A percentile compares a stretch with the other conserved stretches of the same genome.
These are phyloP conservation scores for Chrysaora quinquecirrha DNA, from an alignment of 30 jellyfish, hydroid and myxozoan species.

Conservation along the genomic window DNA sequence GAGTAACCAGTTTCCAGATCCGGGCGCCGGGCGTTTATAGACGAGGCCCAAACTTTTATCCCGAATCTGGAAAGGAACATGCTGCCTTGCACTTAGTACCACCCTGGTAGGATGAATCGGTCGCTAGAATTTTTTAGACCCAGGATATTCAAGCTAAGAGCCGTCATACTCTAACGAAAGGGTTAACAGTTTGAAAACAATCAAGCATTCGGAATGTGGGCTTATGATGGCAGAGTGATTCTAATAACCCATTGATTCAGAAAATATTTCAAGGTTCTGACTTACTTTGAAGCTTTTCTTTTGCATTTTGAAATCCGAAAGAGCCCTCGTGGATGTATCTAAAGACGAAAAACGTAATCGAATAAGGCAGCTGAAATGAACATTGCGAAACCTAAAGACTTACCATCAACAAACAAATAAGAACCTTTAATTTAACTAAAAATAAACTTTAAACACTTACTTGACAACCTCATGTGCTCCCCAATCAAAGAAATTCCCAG, in stretches of 20 bases:
- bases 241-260: too few species aligned
- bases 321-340: slow-evolving; percentile 59
- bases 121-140: too few species aligned
- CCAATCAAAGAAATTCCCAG: slow-evolving; percentile 98
- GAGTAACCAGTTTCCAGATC: too few species aligned
- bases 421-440: not conserved
- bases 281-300: slow-evolving; percentile 69
- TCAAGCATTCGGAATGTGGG: not conserved
- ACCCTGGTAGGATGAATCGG: too few species aligned
- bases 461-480: slow-evolving; percentile 89
- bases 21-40: too few species aligned
- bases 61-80: too few species aligned
- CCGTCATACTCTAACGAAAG: not conserved
- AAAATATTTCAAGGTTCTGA: not conserved
- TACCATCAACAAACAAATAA: not conserved
- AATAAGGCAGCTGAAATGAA: too few species aligned
- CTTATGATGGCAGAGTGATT: too few species aligned
- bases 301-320: slow-evolving; percentile 56
- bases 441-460: slow-evolving; percentile 25
- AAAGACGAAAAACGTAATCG: not conserved
- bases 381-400: not conserved
- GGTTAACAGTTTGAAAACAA: not conserved
- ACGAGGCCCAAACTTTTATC: too few species aligned
- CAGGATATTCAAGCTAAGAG: not conserved
- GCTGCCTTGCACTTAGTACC: too few species aligned